Conservation (phyloP, 2,888 invertebrate species). For the Phasia obesa region DNA sequence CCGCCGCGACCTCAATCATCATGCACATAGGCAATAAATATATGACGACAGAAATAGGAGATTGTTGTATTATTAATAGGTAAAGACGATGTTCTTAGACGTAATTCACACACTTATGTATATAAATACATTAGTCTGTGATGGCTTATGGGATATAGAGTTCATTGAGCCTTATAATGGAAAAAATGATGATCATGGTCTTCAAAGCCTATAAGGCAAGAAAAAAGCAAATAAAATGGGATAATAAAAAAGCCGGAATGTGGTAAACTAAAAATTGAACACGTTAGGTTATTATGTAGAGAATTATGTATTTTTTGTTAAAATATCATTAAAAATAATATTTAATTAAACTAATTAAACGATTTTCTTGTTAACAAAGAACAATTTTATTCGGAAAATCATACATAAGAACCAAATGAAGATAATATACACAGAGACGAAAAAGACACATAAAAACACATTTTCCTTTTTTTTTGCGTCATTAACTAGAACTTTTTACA, state of each 20-base stretch:
- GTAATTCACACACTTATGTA: conserved; percentile 23
- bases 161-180: conserved; percentile 66
- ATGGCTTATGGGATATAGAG: conserved; percentile 33
- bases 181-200: conserved; percentile 38
- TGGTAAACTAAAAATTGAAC: too few species aligned
- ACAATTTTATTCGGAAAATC: neutral
- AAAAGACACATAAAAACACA: conserved; percentile 59
- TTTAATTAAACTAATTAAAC: neutral
- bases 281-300: too few species aligned
- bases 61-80: too few species aligned
- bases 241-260: conserved; percentile 36
- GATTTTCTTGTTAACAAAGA: neutral
- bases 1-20: conserved; percentile 5
- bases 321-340: neutral
- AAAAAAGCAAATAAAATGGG: neutral
- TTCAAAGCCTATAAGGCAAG: conserved; percentile 5
- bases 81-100: neutral
- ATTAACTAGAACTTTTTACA: conserved; percentile 17
- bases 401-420: conserved; percentile 24
- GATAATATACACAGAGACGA: conserved; percentile 27
- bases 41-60: too few species aligned
- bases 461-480: conserved; percentile 51
- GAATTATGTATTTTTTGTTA: neutral
- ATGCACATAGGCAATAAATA: neutral
- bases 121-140: conserved; percentile 5